Evolutionary conservation across 2,797 vertebrate genomes (phyloP).

Genomic region (Chelidonichthys spinosus): DNA sequence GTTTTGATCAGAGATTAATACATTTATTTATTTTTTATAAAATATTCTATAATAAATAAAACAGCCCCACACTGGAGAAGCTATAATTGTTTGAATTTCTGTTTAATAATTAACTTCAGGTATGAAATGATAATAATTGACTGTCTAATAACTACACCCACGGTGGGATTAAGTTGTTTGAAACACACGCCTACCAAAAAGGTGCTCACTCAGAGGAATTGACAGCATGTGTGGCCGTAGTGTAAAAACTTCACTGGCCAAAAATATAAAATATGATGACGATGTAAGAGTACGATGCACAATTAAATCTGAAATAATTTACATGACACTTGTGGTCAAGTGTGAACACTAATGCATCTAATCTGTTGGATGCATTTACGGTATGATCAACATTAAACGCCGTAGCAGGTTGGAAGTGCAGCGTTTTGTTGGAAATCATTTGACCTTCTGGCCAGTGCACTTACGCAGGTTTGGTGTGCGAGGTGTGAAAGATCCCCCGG

Average conservation of each 20-base stretch:
- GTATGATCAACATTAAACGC: not conserved
- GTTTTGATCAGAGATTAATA: not conserved
- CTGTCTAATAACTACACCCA: not conserved
- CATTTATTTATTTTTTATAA: not conserved
- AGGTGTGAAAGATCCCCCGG: conserved; percentile 54
- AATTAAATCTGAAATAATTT: too few relatives aligned
- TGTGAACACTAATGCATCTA: not conserved
- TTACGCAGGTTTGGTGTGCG: conserved; percentile 8
- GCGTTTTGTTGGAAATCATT: conserved; percentile 22
- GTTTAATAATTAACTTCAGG: not conserved
- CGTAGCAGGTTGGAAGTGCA: not conserved
- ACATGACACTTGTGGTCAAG: not conserved
- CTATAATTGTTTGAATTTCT: not conserved
- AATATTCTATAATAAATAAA: not conserved
- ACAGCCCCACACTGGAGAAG: not conserved
- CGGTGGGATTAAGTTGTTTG: too few relatives aligned
- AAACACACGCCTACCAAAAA: not conserved
- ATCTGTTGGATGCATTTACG: conserved; percentile 10
- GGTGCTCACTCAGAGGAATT: too few relatives aligned
- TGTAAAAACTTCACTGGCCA: not conserved
- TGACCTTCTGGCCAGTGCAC: conserved; percentile 22
- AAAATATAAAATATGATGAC: not conserved
- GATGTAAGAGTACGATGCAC: not conserved
- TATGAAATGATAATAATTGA: not conserved
- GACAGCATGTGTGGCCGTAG: not conserved